Evolutionary conservation across 2,797 vertebrate species (phyloP).

Genomic region (Atherinosoma microstoma): DNA sequence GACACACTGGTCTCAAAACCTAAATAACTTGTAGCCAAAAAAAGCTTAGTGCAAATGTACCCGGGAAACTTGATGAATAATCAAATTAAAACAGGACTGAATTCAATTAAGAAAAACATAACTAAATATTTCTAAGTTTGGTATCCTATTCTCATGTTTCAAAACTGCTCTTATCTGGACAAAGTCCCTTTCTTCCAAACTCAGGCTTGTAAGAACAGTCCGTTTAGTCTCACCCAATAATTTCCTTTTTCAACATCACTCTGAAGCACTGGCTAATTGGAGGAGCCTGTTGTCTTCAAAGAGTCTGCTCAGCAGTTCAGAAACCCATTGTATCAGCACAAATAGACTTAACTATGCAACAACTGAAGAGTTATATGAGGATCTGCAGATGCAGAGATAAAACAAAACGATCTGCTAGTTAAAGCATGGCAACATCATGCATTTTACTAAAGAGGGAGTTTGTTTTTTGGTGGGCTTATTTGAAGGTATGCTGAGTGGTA

Average conservation of each 20-base stretch:
- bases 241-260: slow-evolving; percentile 59
- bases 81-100: background rate
- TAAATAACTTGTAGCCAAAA: background rate
- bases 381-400: slow-evolving; percentile 19
- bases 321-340: slow-evolving; percentile 69
- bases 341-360: slow-evolving; percentile 59
- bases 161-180: slow-evolving; percentile 21
- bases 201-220: slow-evolving; percentile 34
- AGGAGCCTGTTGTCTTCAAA: slow-evolving; percentile 66
- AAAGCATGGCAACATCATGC: slow-evolving; percentile 3
- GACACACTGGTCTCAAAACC: slow-evolving; percentile 5
- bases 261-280: slow-evolving; percentile 64
- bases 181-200: slow-evolving; percentile 27
- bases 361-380: slow-evolving; percentile 39
- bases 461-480: background rate
- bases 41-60: slow-evolving; percentile 12
- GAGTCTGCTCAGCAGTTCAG: slow-evolving; percentile 68
- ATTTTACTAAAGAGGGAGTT: slow-evolving; percentile 4
- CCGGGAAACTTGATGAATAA: slow-evolving; percentile 15
- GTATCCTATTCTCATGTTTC: slow-evolving; percentile 15
- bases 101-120: background rate
- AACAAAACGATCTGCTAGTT: slow-evolving; percentile 17
- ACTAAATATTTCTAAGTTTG: background rate
- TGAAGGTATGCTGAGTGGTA: background rate
- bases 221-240: slow-evolving; percentile 45